phyloP scores from a whole-genome alignment of 2,888 invertebrate species.

The Perizoma affinitatum region DNA sequence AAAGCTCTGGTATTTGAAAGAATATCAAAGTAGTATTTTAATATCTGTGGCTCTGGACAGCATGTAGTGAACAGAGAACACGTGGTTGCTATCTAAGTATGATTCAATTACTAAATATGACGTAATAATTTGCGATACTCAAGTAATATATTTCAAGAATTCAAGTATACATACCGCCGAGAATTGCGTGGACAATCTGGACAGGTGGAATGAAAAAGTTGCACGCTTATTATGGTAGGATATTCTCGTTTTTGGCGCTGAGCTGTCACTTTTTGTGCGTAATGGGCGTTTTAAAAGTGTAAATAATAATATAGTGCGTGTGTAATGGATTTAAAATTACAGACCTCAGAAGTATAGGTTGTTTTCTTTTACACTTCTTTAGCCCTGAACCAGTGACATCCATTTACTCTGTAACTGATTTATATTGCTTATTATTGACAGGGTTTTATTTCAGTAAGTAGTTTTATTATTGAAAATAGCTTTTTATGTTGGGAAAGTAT shows the following conservation, averaged over 20 bases:
- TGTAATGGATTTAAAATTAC: slow-evolving; percentile 32
- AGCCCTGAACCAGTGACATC: slow-evolving; percentile 22
- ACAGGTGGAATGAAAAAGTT: slow-evolving; percentile 38
- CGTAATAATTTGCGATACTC: slow-evolving; percentile 31
- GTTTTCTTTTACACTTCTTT: slow-evolving; percentile 12
- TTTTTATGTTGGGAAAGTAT: too few relatives aligned
- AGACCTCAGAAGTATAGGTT: slow-evolving; percentile 5
- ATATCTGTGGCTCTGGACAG: too few relatives aligned
- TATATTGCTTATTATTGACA: background rate
- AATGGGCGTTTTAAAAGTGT: slow-evolving; percentile 34
- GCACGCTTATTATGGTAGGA: slow-evolving; percentile 30
- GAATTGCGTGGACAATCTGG: slow-evolving; percentile 18
- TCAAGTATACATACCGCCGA: slow-evolving; percentile 23
- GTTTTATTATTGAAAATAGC: too few relatives aligned
- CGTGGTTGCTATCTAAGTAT: slow-evolving; percentile 43
- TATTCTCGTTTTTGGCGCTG: slow-evolving; percentile 35
- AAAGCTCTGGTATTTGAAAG: too few relatives aligned
- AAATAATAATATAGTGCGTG: slow-evolving; percentile 31
- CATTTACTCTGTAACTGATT: slow-evolving; percentile 15
- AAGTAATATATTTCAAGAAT: slow-evolving; percentile 31
- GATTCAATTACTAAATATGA: slow-evolving; percentile 45
- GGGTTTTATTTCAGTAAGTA: too few relatives aligned
- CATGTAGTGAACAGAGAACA: slow-evolving; percentile 37
- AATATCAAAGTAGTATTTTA: too few relatives aligned
- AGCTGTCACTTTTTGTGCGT: slow-evolving; percentile 35